A percentile compares a stretch with the other conserved stretches of the same genome.
phyloP scores from a whole-genome alignment of 2,888 invertebrate genomes.

The Pristionchus arcanus region DNA sequence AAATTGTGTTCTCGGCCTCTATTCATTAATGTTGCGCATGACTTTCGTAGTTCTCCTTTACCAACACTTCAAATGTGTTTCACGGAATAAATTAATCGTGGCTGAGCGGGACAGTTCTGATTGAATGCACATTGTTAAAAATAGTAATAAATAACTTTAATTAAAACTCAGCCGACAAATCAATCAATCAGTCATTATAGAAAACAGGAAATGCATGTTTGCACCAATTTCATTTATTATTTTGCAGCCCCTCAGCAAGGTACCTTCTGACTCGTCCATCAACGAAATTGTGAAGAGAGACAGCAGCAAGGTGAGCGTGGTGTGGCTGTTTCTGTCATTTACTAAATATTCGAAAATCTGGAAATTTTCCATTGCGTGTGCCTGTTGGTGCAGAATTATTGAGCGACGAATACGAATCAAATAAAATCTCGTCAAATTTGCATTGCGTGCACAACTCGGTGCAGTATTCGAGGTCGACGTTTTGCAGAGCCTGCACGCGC shows the following conservation, averaged over 20 bases:
- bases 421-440: not conserved
- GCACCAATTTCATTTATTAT: not conserved
- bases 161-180: no score
- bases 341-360: not conserved
- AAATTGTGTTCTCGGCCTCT: no score
- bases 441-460: not conserved
- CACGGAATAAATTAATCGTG: no score
- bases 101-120: no score
- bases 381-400: not conserved
- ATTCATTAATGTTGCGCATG: no score
- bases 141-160: no score
- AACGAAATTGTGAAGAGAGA: conserved; percentile 43
- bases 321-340: not conserved
- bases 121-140: no score
- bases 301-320: conserved; percentile 44
- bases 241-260: conserved; percentile 52
- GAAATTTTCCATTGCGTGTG: not conserved
- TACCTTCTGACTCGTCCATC: conserved; percentile 38
- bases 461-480: not conserved
- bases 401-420: not conserved
- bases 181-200: no score
- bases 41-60: no score
- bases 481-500: conserved; percentile 53
- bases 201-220: no score
- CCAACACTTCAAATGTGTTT: no score